Base-by-base conservation (phyloP, 2,113 vertebrate species). In the Vombatus ursinus region DNA sequence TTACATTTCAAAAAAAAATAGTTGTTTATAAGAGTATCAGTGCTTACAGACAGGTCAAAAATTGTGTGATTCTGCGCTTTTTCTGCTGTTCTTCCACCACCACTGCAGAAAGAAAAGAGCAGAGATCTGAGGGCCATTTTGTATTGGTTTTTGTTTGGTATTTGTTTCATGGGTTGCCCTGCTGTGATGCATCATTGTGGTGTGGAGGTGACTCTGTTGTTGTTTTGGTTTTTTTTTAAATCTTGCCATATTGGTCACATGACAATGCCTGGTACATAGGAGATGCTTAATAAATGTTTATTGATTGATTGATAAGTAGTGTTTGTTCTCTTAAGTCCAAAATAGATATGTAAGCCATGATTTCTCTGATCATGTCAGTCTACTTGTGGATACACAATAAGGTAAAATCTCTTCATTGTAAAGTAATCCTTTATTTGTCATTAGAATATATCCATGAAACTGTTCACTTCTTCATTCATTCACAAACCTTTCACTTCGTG, bases 371-470 rank as follows among this genome's bases (percentile, higher is more conserved):
- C 19, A 12, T 90, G 8, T 28, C 1, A 50, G 10, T 50, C 10
- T 2, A 12, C 3, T n/a, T 49, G 47, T 90, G 25, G 11, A 31
- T 14, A 4, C 6, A 90, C 50, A 28, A 31, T 28, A 6, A 16
- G 3, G 11, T 31, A 50, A 49, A 90, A 14, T 50, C 14, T 48
- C 90, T 49, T 90, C 23, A 31, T 50, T 90, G 3, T 50, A 90
- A 61, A 77, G 53, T 26, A 44, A 31, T 92, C 95, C 26, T 95
- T 94, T 48, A 95, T 94, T 89, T 48, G 7, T 93, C 94, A 92
- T 31, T 92, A 92, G n/a, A 95, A 90, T 92, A 68, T 52, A 93
- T 89, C 94, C 47, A 89, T 93, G 49, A 97, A 96, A 11, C 8
- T 92, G 91, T 90, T 95, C 24, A 95, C 25, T 92, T 84, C 44